A percentile compares a stretch with the other conserved stretches of the same genome.
Conservation (phyloP, 2,797 vertebrate species). For the Gobio occitaniae region DNA sequence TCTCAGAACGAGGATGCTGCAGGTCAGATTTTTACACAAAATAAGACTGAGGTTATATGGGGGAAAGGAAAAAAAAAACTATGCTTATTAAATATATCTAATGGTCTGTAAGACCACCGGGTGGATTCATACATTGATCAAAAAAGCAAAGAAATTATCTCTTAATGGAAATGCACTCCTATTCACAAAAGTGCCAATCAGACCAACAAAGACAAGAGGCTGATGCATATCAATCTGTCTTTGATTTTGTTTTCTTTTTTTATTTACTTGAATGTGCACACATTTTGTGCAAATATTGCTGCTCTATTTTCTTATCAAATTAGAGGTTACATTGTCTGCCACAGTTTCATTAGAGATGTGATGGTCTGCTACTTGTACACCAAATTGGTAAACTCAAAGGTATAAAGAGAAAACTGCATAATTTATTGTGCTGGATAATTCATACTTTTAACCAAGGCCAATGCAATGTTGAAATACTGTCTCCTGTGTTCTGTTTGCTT, state of each 20-base stretch:
- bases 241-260: constrained; percentile 71
- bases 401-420: constrained; percentile 58
- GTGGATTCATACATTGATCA: constrained; percentile 63
- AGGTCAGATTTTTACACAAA: constrained; percentile 42
- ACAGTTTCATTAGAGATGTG: constrained; percentile 72
- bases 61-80: constrained; percentile 49
- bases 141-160: constrained; percentile 60
- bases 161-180: constrained; percentile 79
- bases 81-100: constrained; percentile 61
- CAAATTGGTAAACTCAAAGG: constrained; percentile 68
- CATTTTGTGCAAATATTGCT: constrained; percentile 83
- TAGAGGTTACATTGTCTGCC: constrained; percentile 75
- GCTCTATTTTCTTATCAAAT: constrained; percentile 79
- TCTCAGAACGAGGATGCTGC: constrained; percentile 64
- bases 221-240: constrained; percentile 73
- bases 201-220: constrained; percentile 84
- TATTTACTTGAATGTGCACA: constrained; percentile 88
- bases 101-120: constrained; percentile 59
- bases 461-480: constrained; percentile 48
- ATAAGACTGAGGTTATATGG: constrained; percentile 47
- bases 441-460: constrained; percentile 49
- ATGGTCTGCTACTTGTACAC: constrained; percentile 75
- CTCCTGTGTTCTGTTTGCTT: constrained; percentile 40
- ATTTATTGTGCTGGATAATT: constrained; percentile 66
- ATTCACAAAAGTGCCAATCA: constrained; percentile 88